Percentiles rank a stretch among this genome's conserved stretches.
phyloP scores from a whole-genome alignment of 2,888 invertebrate species.

The Dynastes tityus region DNA sequence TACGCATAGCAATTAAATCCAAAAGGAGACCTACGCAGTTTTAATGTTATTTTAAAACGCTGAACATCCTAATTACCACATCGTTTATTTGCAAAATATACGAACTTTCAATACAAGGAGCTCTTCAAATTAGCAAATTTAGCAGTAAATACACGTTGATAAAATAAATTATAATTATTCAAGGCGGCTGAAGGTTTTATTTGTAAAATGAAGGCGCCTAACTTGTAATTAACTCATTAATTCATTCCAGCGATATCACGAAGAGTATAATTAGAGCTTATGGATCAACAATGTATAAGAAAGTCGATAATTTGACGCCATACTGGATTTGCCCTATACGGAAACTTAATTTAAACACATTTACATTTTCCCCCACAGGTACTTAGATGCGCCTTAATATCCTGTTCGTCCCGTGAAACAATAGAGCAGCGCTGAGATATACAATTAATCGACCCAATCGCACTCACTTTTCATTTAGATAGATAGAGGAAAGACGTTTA shows the following conservation, averaged over 20 bases:
- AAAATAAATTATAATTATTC: no score
- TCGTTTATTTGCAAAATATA: no score
- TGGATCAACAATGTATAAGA: neutral
- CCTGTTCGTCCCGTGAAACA: conserved; percentile 12
- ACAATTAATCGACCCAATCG: conserved; percentile 40
- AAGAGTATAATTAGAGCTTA: conserved; percentile 17
- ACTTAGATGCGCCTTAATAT: neutral
- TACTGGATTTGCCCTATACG: neutral
- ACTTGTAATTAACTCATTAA: no score
- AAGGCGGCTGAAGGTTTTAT: no score
- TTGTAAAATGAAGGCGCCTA: no score
- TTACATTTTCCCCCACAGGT: conserved; percentile 13
- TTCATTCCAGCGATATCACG: neutral
- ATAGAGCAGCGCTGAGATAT: conserved; percentile 19
- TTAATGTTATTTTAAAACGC: no score
- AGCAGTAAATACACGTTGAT: no score
- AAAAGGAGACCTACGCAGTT: no score
- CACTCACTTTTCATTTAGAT: conserved; percentile 34
- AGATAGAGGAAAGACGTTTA: conserved; percentile 25
- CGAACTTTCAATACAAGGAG: no score
- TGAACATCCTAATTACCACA: no score
- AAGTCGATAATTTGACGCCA: conserved; percentile 16
- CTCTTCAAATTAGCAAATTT: no score
- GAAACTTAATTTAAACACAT: conserved; percentile 32
- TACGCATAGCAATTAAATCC: no score